These are phyloP conservation scores for Cynopterus sphinx DNA, from an alignment of 2,797 vertebrate genomes.

Conservation along the genomic window DNA sequence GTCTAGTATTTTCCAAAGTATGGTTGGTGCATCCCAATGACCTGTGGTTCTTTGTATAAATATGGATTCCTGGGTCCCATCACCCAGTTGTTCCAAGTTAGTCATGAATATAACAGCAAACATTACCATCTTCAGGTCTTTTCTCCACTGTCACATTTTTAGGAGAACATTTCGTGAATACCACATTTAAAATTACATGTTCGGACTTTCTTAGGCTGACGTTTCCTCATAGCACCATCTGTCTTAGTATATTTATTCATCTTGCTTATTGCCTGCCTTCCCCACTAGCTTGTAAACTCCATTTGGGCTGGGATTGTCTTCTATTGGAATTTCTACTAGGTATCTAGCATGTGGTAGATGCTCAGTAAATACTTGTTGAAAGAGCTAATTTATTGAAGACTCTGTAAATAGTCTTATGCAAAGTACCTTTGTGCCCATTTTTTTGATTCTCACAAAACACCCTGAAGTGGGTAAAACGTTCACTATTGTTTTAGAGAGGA, in stretches of 20 bases:
- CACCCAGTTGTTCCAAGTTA: background rate
- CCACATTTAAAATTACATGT: background rate
- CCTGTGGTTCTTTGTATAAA: background rate
- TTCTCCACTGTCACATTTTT: background rate
- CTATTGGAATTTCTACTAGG: background rate
- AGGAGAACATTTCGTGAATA: background rate
- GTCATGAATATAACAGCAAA: background rate
- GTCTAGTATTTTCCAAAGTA: background rate
- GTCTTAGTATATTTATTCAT: background rate
- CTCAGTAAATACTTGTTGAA: background rate
- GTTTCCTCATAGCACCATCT: background rate
- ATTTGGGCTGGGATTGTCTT: background rate
- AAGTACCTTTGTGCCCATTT: background rate
- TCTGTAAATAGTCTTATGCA: background rate
- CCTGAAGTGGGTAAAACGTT: background rate
- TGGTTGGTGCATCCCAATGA: background rate
- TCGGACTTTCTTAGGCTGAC: background rate
- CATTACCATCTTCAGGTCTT: background rate
- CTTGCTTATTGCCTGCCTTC: background rate
- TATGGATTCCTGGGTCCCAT: background rate
- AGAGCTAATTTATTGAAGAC: background rate
- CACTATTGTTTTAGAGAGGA: background rate
- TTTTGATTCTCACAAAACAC: background rate
- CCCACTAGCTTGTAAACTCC: background rate
- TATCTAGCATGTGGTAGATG: background rate